These are phyloP conservation scores for Alcis repandata DNA, from an alignment of 2,888 invertebrate genomes.

Conservation along the genomic window DNA sequence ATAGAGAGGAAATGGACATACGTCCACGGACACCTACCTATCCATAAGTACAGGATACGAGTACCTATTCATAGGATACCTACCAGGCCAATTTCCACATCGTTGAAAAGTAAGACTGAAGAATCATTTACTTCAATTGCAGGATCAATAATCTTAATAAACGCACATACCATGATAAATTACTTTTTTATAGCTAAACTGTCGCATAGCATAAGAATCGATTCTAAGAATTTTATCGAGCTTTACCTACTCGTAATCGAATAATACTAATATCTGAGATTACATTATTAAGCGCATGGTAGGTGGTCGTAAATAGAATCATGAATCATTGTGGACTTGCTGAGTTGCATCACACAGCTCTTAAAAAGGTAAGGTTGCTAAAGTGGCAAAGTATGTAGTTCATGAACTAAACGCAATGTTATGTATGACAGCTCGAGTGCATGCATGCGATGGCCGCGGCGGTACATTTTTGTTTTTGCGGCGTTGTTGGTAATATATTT, in stretches of 20 bases:
- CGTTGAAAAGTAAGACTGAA: slow-evolving; percentile 5
- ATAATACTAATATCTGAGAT: slow-evolving; percentile 10
- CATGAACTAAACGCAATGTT: slow-evolving; percentile 38
- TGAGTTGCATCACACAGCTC: slow-evolving; percentile 36
- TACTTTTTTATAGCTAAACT: slow-evolving; percentile 3
- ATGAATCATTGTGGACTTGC: slow-evolving; percentile 43
- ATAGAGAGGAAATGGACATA: slow-evolving; percentile 80
- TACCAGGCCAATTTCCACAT: slow-evolving; percentile 10
- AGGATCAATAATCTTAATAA: background rate
- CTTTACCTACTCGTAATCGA: background rate
- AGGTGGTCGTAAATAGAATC: slow-evolving; percentile 29
- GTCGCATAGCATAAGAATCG: slow-evolving; percentile 1
- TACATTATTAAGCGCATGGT: slow-evolving; percentile 17
- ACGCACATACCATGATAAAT: too few species aligned
- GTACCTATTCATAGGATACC: too few species aligned
- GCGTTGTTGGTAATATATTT: slow-evolving; percentile 27
- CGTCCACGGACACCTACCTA: slow-evolving; percentile 66
- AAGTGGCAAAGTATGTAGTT: slow-evolving; percentile 37
- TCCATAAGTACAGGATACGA: slow-evolving; percentile 32
- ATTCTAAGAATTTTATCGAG: slow-evolving; percentile 5
- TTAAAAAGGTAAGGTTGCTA: slow-evolving; percentile 43
- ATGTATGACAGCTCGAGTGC: slow-evolving; percentile 33
- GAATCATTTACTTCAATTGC: background rate
- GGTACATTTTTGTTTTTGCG: slow-evolving; percentile 21
- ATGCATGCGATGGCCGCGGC: slow-evolving; percentile 37